A percentile compares a stretch with the other conserved stretches of the same genome.
These are phyloP conservation scores for Aphelenchoides avenae DNA, from an alignment of 1,140 invertebrate genomes.

Conservation along the genomic window DNA sequence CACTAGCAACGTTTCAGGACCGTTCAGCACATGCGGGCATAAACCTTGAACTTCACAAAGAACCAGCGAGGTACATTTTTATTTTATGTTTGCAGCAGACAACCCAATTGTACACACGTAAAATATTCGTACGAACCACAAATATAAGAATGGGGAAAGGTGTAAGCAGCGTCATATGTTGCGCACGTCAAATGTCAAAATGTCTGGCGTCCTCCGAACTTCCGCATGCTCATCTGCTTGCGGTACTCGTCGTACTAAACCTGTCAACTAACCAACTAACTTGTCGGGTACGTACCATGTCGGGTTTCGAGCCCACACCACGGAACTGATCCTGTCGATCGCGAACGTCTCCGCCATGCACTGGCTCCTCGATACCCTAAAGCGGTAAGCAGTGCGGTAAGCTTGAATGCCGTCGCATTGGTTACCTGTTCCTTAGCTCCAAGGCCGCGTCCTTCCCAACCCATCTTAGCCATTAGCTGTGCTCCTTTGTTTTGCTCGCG, in stretches of 20 bases:
- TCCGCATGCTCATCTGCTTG: conserved; percentile 32
- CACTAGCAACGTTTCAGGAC: no score
- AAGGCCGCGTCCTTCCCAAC: conserved; percentile 40
- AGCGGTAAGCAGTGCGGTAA: neutral
- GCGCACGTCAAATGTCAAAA: neutral
- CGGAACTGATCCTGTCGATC: conserved; percentile 26
- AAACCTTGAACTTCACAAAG: no score
- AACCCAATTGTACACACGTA: conserved; percentile 3
- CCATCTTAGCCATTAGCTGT: conserved; percentile 43
- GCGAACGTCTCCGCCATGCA: conserved; percentile 24
- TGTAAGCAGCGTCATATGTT: neutral
- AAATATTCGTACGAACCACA: neutral
- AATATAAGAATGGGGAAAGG: conserved; percentile 12
- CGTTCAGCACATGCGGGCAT: no score
- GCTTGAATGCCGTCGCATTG: neutral
- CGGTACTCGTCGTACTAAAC: conserved; percentile 38
- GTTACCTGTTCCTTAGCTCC: conserved; percentile 40
- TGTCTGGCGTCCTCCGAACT: neutral
- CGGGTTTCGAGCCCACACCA: conserved; percentile 33
- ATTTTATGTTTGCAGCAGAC: no score
- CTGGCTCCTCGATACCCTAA: conserved; percentile 36
- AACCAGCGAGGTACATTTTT: no score
- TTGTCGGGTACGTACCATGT: no score
- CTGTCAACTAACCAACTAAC: no score
- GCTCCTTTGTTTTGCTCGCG: conserved; percentile 36